Base-by-base conservation (phyloP, 2,888 invertebrate genomes). In the Caenorhabditis japonica region DNA sequence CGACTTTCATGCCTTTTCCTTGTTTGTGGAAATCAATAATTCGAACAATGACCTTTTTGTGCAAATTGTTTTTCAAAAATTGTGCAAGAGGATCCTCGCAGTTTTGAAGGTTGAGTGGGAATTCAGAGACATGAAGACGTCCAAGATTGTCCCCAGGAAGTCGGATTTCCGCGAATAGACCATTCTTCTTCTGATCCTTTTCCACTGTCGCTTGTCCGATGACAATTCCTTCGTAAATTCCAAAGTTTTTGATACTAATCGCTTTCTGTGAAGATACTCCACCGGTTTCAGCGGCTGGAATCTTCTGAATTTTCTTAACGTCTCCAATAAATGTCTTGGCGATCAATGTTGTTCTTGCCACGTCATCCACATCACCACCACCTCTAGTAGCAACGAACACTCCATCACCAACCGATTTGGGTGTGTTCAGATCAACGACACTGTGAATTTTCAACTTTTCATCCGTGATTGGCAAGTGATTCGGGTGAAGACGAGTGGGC, bases 71-170 rank as follows among this genome's bases (percentile, higher is more conserved):
- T n/a, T 66, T 30, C 10, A 79, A 21, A 56, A 81, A 81, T 1
- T 25, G 41, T 10, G 68, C 66, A 19, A 76, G 23, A 0, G 76
- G 70, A 21, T 56, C 51, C 15, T 66, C 46, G 5, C 51, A 34
- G 0, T 61, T 53, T 17, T 69, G 39, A 41, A 69, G 44, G 19
- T 61, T 44, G 5, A 36, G 12, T 0, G 81, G 77, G 17, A 81
- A 39, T 43, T 81, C 79, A 1, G 75, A 76, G 4, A 75, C 60
- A 58, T 81, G 81, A 30, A 81, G 66, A 27, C 76, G 70, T 56
- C 81, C 75, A 33, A 64, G 34, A 17, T 49, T 69, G 33, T 56
- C 69, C 27, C 69, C 75, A 10, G 75, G 75, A 15, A 75, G 46
- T 12, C 49, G 41, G 17, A 75, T 41, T 33, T 75, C 55, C 4